Evolutionary conservation across 2,113 vertebrate genomes (phyloP).

Genomic region (Jaculus jaculus): DNA sequence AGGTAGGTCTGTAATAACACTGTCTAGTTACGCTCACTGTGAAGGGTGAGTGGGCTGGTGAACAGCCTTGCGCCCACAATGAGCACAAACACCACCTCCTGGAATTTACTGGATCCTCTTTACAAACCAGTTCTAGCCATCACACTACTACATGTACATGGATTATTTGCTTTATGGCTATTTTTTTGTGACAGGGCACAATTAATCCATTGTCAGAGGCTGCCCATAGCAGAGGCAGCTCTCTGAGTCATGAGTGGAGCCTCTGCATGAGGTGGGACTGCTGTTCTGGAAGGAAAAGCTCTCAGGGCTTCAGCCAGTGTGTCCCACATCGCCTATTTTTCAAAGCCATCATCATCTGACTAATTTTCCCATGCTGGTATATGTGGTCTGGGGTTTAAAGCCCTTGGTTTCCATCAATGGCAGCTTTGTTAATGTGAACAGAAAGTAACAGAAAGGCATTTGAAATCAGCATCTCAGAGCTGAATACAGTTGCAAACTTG

Average conservation of each 20-base stretch:
- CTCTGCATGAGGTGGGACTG: background rate
- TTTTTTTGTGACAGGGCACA: conserved; percentile 1
- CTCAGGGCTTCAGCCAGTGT: background rate
- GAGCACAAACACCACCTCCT: background rate
- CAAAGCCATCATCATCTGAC: conserved; percentile 31
- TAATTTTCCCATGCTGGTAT: background rate
- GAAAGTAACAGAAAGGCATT: conserved; percentile 5
- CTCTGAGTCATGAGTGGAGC: background rate
- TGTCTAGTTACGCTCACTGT: background rate
- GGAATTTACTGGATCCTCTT: background rate
- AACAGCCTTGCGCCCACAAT: background rate
- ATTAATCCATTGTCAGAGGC: background rate
- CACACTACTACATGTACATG: conserved; percentile 35
- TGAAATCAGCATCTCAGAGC: background rate
- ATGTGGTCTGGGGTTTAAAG: conserved; percentile 10
- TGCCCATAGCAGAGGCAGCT: background rate
- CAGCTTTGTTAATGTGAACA: conserved; percentile 46
- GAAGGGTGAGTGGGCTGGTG: background rate
- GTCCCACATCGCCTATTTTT: conserved; percentile 14
- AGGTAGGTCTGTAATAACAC: background rate
- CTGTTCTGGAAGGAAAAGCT: background rate
- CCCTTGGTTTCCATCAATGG: background rate
- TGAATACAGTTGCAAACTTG: background rate
- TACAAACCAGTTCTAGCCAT: background rate
- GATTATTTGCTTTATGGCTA: background rate